A percentile compares a stretch with the other conserved stretches of the same genome.
Conservation (phyloP, 30 jellyfish, hydroid and myxozoan species). For the Aurelia aurita complex sp. Pacific region DNA sequence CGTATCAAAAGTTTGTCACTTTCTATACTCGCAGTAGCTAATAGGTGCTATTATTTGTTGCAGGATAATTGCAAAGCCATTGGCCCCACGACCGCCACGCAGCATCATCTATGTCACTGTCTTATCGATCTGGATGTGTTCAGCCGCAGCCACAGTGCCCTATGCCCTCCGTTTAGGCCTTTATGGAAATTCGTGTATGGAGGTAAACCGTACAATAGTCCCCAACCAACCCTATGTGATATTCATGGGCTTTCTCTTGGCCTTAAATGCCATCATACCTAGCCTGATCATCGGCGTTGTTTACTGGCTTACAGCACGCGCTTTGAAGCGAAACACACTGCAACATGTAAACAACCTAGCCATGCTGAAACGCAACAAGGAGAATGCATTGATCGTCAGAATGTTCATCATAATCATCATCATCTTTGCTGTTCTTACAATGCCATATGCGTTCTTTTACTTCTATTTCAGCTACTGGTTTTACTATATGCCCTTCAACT, state of each 20-base stretch:
- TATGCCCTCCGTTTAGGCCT: not conserved
- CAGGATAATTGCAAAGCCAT: constrained; percentile 13
- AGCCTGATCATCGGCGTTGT: constrained; percentile 11
- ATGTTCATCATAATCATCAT: constrained; percentile 43
- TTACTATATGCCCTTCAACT: no score
- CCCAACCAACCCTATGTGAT: no score
- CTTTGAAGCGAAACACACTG: constrained; percentile 31
- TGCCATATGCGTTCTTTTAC: constrained; percentile 43
- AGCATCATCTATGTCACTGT: not conserved
- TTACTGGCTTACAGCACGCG: constrained; percentile 34
- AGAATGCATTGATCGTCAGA: constrained; percentile 29
- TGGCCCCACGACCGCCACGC: not conserved
- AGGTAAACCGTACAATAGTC: no score
- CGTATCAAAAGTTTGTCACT: no score
- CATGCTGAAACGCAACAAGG: constrained; percentile 26
- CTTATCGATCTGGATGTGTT: not conserved
- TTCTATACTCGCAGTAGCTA: not conserved
- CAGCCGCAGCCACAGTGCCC: constrained; percentile 10
- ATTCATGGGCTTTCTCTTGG: not conserved
- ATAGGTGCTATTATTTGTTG: no score
- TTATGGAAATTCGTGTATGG: no score
- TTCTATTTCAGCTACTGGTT: constrained; percentile 4
- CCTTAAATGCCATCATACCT: constrained; percentile 13
- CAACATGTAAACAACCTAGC: constrained; percentile 45
- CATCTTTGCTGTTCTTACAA: constrained; percentile 32